Percentiles rank a stretch among this genome's conserved stretches.
phyloP scores from a whole-genome alignment of 2,888 invertebrate genomes.

The Halictus quadricinctus region DNA sequence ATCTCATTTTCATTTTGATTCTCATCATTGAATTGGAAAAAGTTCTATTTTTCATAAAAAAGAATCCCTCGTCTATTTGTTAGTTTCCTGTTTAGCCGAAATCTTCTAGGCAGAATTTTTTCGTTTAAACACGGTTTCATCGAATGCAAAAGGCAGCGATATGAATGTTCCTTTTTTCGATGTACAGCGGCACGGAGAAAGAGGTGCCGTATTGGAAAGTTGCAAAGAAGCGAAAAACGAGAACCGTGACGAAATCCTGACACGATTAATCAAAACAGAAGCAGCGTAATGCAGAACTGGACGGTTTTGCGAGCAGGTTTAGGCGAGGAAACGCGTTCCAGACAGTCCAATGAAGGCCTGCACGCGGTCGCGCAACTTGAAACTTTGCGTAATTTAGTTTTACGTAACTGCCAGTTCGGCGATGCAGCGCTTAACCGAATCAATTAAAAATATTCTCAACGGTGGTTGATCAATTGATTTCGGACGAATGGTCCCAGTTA shows the following conservation, averaged over 20 bases:
- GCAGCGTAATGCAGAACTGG: constrained; percentile 12
- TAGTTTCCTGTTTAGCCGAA: not conserved
- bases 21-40: no score
- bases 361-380: constrained; percentile 41
- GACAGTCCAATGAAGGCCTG: constrained; percentile 17
- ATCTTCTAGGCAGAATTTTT: not conserved
- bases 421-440: constrained; percentile 17
- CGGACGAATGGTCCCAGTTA: not conserved
- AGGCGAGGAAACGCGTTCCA: constrained; percentile 31
- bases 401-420: constrained; percentile 42
- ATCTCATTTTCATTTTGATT: no score
- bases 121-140: not conserved
- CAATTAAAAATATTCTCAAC: constrained; percentile 26
- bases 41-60: not conserved
- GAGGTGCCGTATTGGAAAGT: constrained; percentile 12
- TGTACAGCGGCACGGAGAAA: not conserved
- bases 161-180: not conserved
- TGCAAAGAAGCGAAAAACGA: not conserved
- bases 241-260: constrained; percentile 39
- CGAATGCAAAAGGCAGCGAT: not conserved
- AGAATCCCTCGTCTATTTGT: not conserved
- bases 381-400: constrained; percentile 57
- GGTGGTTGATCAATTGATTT: constrained; percentile 9
- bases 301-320: constrained; percentile 35
- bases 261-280: constrained; percentile 47